Conservation (phyloP, 2,797 vertebrate species). For the Alauda arvensis region DNA sequence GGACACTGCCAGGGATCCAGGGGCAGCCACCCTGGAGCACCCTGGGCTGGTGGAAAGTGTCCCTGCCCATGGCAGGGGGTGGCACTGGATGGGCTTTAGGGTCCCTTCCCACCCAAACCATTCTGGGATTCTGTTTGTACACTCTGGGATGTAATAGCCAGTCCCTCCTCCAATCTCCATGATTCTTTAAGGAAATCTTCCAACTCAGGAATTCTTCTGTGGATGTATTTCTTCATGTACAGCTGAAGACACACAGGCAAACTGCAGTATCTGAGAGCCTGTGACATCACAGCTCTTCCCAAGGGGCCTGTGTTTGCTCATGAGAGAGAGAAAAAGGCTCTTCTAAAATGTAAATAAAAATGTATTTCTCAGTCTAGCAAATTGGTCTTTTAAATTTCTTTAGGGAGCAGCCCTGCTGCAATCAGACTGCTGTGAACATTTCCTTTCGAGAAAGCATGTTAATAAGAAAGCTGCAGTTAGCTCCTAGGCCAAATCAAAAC, state of each 20-base stretch:
- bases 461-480: background rate
- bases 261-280: background rate
- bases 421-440: background rate
- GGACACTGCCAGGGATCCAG: background rate
- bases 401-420: background rate
- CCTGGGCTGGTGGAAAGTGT: accelerated
- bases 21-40: background rate
- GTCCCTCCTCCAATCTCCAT: background rate
- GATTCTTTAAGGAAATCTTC: background rate
- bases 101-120: background rate
- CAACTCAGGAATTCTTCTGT: background rate
- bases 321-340: background rate
- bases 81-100: accelerated
- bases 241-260: background rate
- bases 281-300: background rate
- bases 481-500: background rate
- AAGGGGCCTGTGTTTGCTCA: background rate
- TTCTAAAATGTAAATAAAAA: background rate
- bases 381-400: background rate
- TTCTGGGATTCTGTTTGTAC: background rate
- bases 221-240: background rate
- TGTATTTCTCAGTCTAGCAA: background rate
- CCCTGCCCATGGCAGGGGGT: background rate
- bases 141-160: background rate
- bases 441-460: background rate